Conservation (phyloP, 1,140 invertebrate genomes). For the Eupristina koningsbergeri region DNA sequence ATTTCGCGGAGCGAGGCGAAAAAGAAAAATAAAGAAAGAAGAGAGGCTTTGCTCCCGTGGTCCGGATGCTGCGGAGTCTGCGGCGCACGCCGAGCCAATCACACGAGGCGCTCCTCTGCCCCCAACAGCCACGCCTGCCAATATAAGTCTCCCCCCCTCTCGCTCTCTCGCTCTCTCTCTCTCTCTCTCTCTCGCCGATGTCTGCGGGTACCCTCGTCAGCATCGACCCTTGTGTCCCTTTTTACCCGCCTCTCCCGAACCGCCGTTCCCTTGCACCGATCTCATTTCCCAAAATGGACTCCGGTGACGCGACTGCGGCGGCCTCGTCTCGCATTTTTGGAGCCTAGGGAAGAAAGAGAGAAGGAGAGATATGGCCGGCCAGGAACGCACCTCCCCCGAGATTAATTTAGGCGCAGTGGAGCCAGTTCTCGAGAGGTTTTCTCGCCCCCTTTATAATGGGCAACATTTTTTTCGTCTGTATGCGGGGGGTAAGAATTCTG, state of each 20-base stretch:
- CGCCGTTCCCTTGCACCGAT: constrained; percentile 44
- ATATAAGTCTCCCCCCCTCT: constrained; percentile 60
- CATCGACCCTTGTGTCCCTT: constrained; percentile 59
- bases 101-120: constrained; percentile 62
- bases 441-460: not conserved
- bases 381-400: constrained; percentile 52
- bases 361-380: not conserved
- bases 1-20: not conserved
- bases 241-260: constrained; percentile 52
- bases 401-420: constrained; percentile 56
- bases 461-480: not conserved
- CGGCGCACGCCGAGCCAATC: constrained; percentile 52
- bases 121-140: constrained; percentile 73
- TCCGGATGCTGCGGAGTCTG: constrained; percentile 16
- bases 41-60: constrained; percentile 21
- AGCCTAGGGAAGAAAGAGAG: constrained; percentile 41
- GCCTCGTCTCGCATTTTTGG: constrained; percentile 50
- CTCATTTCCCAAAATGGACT: constrained; percentile 72
- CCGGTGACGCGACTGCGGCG: constrained; percentile 31
- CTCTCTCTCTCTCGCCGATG: constrained; percentile 34
- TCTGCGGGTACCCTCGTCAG: constrained; percentile 60
- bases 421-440: constrained; percentile 21
- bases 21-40: constrained; percentile 12
- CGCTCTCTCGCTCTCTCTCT: constrained; percentile 53
- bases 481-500: not conserved